These are phyloP conservation scores for Meiosimyza platycephala DNA, from an alignment of 2,888 invertebrate genomes.

Conservation along the genomic window DNA sequence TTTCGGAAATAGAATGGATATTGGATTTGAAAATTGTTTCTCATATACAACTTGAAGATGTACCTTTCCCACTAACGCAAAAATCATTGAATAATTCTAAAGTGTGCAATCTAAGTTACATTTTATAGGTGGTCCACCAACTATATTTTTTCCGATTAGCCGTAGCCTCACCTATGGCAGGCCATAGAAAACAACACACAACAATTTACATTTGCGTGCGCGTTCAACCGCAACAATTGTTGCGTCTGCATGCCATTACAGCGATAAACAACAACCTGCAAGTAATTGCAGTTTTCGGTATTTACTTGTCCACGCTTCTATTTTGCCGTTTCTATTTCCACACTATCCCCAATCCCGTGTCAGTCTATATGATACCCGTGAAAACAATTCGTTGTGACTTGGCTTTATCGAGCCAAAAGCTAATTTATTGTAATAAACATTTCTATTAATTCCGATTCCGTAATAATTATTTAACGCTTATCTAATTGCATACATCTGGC, in stretches of 20 bases:
- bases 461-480: conserved; percentile 57
- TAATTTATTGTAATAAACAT: conserved; percentile 60
- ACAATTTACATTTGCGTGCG: conserved; percentile 7
- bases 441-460: conserved; percentile 55
- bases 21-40: no score
- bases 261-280: no score
- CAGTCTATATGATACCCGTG: background rate
- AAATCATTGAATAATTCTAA: background rate
- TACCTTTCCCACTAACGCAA: no score
- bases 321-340: conserved; percentile 27
- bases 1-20: no score
- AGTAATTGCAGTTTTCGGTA: conserved; percentile 5
- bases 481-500: conserved; percentile 56
- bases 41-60: no score
- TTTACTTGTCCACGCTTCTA: conserved; percentile 15
- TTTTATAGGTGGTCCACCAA: no score
- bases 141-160: no score
- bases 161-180: background rate
- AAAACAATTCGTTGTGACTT: conserved; percentile 26
- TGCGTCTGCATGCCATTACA: background rate
- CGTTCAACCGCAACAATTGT: background rate
- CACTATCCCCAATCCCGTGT: background rate
- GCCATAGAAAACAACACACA: background rate
- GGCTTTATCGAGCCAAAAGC: conserved; percentile 39
- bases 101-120: background rate